Evolutionary conservation across 2,888 invertebrate genomes (phyloP).

Genomic region (Drosophila barbarae): DNA sequence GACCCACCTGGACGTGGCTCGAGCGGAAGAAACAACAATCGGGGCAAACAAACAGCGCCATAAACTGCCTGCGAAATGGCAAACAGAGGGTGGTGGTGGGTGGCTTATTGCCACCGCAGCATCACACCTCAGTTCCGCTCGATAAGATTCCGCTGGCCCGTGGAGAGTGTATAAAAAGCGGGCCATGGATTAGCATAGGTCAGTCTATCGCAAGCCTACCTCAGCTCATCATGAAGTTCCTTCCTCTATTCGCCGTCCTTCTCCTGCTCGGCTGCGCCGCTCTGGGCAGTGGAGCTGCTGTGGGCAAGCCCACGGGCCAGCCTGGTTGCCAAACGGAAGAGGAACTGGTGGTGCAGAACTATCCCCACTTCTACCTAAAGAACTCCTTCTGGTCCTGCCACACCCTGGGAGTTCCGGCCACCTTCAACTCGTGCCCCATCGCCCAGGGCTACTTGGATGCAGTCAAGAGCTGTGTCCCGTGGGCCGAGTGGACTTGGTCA

Average conservation of each 20-base stretch:
- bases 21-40: slow-evolving; percentile 43
- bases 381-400: slow-evolving; percentile 59
- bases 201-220: slow-evolving; percentile 33
- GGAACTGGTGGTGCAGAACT: slow-evolving; percentile 49
- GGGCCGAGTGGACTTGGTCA: slow-evolving; percentile 62
- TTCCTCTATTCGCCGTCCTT: slow-evolving; percentile 28
- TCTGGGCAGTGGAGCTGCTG: slow-evolving; percentile 22
- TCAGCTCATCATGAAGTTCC: slow-evolving; percentile 46
- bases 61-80: slow-evolving; percentile 51
- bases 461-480: slow-evolving; percentile 59
- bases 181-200: slow-evolving; percentile 38
- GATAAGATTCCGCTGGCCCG: slow-evolving; percentile 48
- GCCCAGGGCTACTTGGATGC: slow-evolving; percentile 53
- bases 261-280: slow-evolving; percentile 36
- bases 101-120: slow-evolving; percentile 36
- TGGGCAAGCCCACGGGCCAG: slow-evolving; percentile 52
- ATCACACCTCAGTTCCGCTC: slow-evolving; percentile 45
- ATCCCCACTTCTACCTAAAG: slow-evolving; percentile 55
- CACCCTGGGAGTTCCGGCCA: slow-evolving; percentile 52
- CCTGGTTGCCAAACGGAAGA: slow-evolving; percentile 63
- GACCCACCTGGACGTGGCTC: slow-evolving; percentile 16
- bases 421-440: slow-evolving; percentile 39
- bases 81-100: slow-evolving; percentile 36
- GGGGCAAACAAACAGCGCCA: slow-evolving; percentile 62
- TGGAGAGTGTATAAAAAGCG: slow-evolving; percentile 45